phyloP scores from a whole-genome alignment of 2,888 invertebrate genomes.

The Chalcis sispes region DNA sequence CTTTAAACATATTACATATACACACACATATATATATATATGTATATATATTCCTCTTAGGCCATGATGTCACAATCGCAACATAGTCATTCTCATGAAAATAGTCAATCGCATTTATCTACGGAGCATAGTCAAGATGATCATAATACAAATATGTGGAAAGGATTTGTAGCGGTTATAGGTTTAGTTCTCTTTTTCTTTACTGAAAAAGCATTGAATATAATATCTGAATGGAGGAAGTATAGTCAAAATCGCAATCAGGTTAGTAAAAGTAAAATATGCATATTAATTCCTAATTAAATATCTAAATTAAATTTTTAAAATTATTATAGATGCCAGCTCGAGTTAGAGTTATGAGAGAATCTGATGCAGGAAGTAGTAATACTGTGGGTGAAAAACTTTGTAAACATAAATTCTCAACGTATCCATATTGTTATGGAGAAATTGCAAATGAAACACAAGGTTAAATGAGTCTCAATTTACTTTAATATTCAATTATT shows the following conservation, averaged over 20 bases:
- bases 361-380: conserved; percentile 79
- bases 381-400: conserved; percentile 80
- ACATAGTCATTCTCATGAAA: conserved; percentile 69
- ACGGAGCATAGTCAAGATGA: conserved; percentile 70
- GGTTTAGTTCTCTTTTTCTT: conserved; percentile 94
- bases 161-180: conserved; percentile 88
- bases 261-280: conserved; percentile 74
- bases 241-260: conserved; percentile 83
- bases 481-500: conserved; percentile 4
- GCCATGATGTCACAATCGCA: conserved; percentile 75
- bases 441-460: conserved; percentile 87
- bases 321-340: conserved; percentile 78
- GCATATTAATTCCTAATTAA: neutral
- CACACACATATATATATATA: too few species aligned
- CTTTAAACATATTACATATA: neutral
- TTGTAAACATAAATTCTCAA: conserved; percentile 91
- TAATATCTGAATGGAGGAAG: conserved; percentile 89
- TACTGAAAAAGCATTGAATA: conserved; percentile 88
- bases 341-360: conserved; percentile 85
- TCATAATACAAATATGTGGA: conserved; percentile 87
- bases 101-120: conserved; percentile 55
- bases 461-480: conserved; percentile 73
- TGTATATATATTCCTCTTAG: conserved; percentile 62
- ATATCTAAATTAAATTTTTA: conserved; percentile 47
- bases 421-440: conserved; percentile 91